Evolutionary conservation across 2,113 vertebrate genomes (phyloP).

Genomic region (Parus major): DNA sequence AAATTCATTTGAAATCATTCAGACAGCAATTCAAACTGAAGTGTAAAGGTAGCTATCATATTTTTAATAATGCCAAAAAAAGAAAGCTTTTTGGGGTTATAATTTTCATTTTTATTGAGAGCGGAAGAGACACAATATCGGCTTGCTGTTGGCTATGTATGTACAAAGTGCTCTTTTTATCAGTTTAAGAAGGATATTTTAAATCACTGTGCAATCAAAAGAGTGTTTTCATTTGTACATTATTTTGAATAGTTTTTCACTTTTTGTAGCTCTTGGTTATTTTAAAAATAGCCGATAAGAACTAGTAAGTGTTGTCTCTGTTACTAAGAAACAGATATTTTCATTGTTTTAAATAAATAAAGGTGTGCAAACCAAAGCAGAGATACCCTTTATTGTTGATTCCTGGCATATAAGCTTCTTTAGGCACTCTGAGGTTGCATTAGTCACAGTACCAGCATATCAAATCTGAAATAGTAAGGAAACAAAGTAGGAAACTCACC

Average conservation of each 20-base stretch:
- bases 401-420: neutral
- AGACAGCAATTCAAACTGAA: neutral
- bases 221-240: neutral
- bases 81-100: neutral
- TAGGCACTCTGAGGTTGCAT: neutral
- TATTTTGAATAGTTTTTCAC: neutral
- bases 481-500: conserved; percentile 32
- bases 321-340: neutral
- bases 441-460: neutral
- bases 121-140: neutral
- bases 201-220: neutral
- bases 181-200: neutral
- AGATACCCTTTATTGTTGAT: neutral
- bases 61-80: neutral
- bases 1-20: neutral
- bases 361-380: neutral
- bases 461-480: conserved; percentile 14
- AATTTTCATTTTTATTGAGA: neutral
- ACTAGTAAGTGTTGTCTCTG: neutral
- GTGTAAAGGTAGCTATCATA: neutral
- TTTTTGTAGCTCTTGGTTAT: neutral
- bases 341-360: neutral
- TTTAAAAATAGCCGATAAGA: neutral
- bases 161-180: neutral
- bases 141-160: neutral